Evolutionary conservation across 2,797 vertebrate species (phyloP), one percentile per base, ranked within the genome.

Genomic region (Amblyopsis hoosieri): DNA sequence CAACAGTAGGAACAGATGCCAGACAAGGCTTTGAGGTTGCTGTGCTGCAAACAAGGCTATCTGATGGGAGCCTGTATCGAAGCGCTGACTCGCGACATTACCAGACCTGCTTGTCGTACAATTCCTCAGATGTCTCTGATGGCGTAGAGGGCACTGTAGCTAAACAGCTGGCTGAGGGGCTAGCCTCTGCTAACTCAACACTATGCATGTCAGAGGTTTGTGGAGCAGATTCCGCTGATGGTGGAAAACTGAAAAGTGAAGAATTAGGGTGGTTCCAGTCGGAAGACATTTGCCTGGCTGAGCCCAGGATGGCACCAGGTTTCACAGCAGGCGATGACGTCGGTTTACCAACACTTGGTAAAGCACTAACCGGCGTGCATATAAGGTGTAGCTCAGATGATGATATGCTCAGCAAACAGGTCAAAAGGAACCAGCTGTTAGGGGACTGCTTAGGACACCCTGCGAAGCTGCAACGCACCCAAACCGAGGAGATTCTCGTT

Each of bases 21-120:
- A 66, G 64, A 2, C 60, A 12, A 23, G 64, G 57, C 52, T 57
- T 69, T 1, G 64, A 75, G 11, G 12, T 7, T 12, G 3, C 56
- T 0, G 70, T 75, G 14, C 14, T 59, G 7, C 58, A 54, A 19
- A 10, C 61, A 14, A 3, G 0, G 2, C 31, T 13, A 5, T 70
- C 65, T 0, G 64, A 80, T 61, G 67, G 74, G 23, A 92, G 85
- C 67, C 64, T 86, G 3, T 82, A 87, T 4, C 58, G 71, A 14
- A 91, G 80, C 62, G 11, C 67, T 0, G 82, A 91, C 64, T 91
- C 91, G 0, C 86, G 92, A 58, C 51, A 79, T 13, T 91, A 91
- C 65, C 75, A 87, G 52, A 86, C 76, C 54, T 90, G 91, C 7
- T 62, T 3, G 49, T 90, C 89, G 49, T 65, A 74, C 1, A 48